Evolutionary conservation across 2,797 vertebrate species (phyloP), one percentile per base, ranked within the genome.

Genomic region (Anguilla anguilla): DNA sequence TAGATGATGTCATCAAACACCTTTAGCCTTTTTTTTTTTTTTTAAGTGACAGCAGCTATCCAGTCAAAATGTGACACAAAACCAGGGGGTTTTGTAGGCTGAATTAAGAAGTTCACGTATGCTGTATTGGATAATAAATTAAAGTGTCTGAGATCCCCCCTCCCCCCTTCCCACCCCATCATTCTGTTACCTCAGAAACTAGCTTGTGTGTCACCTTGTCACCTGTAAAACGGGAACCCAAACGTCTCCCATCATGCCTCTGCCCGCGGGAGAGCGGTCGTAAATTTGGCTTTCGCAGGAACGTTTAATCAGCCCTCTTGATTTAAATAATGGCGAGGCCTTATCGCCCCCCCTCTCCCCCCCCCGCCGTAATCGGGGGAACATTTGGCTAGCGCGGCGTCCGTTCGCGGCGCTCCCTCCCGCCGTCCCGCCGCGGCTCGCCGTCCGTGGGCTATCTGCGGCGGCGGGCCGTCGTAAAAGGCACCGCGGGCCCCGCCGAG

Each of bases 261-360:
- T 19, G 39, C 77, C 4, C n/a, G 9, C 22, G 0, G 35, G 72
- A 77, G 15, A 39, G 72, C 72, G 43, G 72, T 13, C 17, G 2
- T 77, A 35, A 74, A 15, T 77, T 77, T 35, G 15, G 72, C 43
- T 17, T 17, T 13, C 15, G 3, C 72, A n/a, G 61, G 79, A 22
- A 74, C 31, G 59, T 5, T 83, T 87, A 88, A 85, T 88, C 46
- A 51, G 9, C 67, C 31, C 43, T 51, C 83, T 89, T 90, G 74
- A 91, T 91, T 90, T 91, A 90, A 90, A 92, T 91, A 87, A 87
- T 90, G 88, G 88, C 88, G 85, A 88, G 6, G 64, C 64, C 28
- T 91, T 91, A 91, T 92, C 91, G 89, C 9, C 0, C 79, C 55
- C 77, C 61, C 49, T 77, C 61, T 0, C 79, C 55, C 77, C 61